phyloP scores from a whole-genome alignment of 2,113 vertebrate genomes.

The Andinoacara biseriatus region DNA sequence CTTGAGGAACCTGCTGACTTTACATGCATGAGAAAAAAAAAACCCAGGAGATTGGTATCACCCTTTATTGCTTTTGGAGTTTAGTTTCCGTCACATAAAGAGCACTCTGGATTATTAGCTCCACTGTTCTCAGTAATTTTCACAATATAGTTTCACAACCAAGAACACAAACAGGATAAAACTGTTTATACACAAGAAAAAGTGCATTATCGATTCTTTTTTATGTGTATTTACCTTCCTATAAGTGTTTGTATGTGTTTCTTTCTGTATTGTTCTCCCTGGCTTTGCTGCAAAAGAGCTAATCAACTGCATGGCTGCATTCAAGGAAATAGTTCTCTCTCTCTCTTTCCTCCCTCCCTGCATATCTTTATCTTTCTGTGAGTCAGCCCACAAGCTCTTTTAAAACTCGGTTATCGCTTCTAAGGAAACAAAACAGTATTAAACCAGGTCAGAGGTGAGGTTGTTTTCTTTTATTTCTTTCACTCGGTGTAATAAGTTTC shows the following conservation, averaged over 20 bases:
- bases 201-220: background rate
- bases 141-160: background rate
- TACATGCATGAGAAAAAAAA: background rate
- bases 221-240: background rate
- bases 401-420: slow-evolving; percentile 14
- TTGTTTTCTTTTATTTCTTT: background rate
- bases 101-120: slow-evolving; percentile 2
- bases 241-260: slow-evolving; percentile 14
- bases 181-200: background rate
- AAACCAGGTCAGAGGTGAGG: slow-evolving; percentile 40
- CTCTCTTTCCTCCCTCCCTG: background rate
- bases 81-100: background rate
- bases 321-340: background rate
- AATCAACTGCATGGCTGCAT: background rate
- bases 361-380: background rate
- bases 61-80: background rate
- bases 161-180: slow-evolving; percentile 10
- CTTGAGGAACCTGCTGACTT: slow-evolving; percentile 36
- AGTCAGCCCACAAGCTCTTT: slow-evolving; percentile 18
- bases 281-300: background rate
- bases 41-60: slow-evolving; percentile 18
- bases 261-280: slow-evolving; percentile 10
- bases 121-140: background rate
- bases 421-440: slow-evolving; percentile 13
- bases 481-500: slow-evolving; percentile 15